These are phyloP conservation scores for Eidolon dupreanum DNA, from an alignment of 2,797 vertebrate genomes.

Conservation along the genomic window DNA sequence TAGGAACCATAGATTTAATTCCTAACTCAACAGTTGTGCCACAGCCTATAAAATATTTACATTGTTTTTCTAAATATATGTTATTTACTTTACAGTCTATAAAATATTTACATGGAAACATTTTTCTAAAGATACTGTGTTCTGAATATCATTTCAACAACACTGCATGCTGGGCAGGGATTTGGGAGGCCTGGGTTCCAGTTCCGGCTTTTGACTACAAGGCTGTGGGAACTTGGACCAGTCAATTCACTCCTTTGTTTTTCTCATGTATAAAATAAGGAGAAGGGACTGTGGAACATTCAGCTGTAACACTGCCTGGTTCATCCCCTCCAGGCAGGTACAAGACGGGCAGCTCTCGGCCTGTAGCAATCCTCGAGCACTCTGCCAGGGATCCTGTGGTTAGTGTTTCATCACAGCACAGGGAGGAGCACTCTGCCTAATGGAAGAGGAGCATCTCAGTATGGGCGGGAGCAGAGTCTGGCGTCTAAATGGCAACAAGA, in stretches of 20 bases:
- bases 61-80: slow-evolving; percentile 51
- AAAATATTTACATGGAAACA: slow-evolving; percentile 51
- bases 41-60: slow-evolving; percentile 58
- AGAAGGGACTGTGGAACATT: not conserved
- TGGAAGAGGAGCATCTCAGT: not conserved
- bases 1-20: slow-evolving; percentile 43
- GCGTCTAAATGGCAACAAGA: not conserved
- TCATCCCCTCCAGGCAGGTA: not conserved
- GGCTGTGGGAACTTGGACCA: not conserved
- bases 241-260: not conserved
- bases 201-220: not conserved
- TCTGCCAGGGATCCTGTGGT: not conserved
- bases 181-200: not conserved
- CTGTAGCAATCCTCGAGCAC: not conserved
- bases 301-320: not conserved
- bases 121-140: slow-evolving; percentile 40
- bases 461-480: not conserved
- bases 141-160: not conserved
- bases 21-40: slow-evolving; percentile 45
- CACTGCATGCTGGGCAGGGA: not conserved
- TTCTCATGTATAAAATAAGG: slow-evolving; percentile 17
- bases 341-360: not conserved
- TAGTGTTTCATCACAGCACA: not conserved
- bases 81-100: slow-evolving; percentile 47
- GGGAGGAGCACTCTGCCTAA: not conserved